A percentile compares a stretch with the other conserved stretches of the same genome.
Evolutionary conservation across 2,888 invertebrate species (phyloP).

Genomic region (Caenorhabditis sp.): DNA sequence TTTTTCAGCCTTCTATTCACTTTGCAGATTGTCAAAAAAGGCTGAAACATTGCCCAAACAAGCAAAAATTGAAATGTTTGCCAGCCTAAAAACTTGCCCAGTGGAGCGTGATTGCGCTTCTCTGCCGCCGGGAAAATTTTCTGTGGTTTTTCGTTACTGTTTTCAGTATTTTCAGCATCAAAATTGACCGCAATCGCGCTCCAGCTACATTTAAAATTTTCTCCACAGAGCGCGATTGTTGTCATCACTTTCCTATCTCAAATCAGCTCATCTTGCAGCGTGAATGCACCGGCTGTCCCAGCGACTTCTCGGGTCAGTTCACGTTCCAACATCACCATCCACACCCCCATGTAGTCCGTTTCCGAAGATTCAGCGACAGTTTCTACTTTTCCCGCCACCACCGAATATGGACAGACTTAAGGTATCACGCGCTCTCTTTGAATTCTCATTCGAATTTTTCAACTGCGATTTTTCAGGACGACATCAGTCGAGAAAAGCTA

Average conservation of each 20-base stretch:
- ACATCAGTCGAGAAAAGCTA: slow-evolving; percentile 50
- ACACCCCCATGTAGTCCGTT: slow-evolving; percentile 3
- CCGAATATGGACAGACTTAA: slow-evolving; percentile 39
- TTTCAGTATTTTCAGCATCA: too few species aligned
- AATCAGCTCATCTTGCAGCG: not conserved
- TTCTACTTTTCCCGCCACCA: slow-evolving; percentile 34
- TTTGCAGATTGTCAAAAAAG: too few species aligned
- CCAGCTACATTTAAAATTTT: not conserved
- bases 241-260: too few species aligned
- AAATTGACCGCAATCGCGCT: too few species aligned
- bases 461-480: slow-evolving; percentile 55
- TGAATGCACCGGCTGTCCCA: slow-evolving; percentile 36
- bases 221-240: not conserved
- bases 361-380: slow-evolving; percentile 7
- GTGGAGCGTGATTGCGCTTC: too few species aligned
- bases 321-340: slow-evolving; percentile 39
- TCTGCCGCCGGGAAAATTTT: too few species aligned
- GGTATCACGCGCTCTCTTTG: slow-evolving; percentile 6
- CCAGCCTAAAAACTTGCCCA: too few species aligned
- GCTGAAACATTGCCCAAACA: too few species aligned
- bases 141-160: too few species aligned
- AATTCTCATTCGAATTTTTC: not conserved
- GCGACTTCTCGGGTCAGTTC: slow-evolving; percentile 34
- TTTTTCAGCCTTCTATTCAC: too few species aligned
- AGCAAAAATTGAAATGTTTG: too few species aligned